These are phyloP conservation scores for Steinernema khuongi DNA, from an alignment of 1,140 invertebrate genomes.

Conservation along the genomic window DNA sequence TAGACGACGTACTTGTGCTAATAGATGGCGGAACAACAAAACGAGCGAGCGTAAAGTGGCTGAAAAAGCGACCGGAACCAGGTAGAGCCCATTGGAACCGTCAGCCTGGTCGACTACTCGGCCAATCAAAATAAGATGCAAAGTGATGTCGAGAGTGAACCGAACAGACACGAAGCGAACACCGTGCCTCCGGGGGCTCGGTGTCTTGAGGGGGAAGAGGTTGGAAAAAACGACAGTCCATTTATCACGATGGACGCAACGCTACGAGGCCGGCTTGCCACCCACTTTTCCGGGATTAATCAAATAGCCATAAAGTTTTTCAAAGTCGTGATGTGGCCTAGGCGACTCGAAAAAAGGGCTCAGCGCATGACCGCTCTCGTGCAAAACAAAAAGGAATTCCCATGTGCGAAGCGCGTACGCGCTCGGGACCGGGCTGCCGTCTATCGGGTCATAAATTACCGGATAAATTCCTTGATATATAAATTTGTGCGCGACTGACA, in stretches of 20 bases:
- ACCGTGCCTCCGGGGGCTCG: background rate
- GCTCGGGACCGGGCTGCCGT: background rate
- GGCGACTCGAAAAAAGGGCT: background rate
- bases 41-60: no score
- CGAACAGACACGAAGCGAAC: constrained; percentile 9
- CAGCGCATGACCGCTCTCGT: background rate
- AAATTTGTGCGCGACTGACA: constrained; percentile 9
- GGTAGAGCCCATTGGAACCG: no score
- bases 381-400: constrained; percentile 4
- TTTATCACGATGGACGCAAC: background rate
- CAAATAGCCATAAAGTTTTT: constrained; percentile 10
- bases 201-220: constrained; percentile 2
- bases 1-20: no score
- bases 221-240: constrained; percentile 11
- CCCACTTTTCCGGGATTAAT: constrained; percentile 14
- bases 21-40: no score
- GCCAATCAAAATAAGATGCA: background rate
- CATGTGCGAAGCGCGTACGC: background rate
- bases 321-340: background rate
- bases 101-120: no score
- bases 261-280: background rate
- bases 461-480: constrained; percentile 17
- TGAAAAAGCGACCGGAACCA: no score
- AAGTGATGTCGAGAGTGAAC: background rate
- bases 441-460: constrained; percentile 10